Percentiles rank a stretch among this genome's conserved stretches.
Evolutionary conservation across 2,888 invertebrate species (phyloP).

Genomic region (Tillus elongatus): DNA sequence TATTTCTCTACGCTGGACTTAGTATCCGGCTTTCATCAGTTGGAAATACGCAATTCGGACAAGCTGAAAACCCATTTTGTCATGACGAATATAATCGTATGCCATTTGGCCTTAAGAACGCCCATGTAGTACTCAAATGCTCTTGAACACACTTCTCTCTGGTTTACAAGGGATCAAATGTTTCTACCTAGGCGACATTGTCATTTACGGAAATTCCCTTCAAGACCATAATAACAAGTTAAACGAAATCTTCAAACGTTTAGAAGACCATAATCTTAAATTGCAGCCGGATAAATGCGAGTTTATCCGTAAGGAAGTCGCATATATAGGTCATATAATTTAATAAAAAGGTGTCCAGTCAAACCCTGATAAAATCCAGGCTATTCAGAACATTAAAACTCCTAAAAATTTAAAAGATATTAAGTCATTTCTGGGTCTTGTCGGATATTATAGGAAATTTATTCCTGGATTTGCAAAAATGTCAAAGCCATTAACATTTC

Average conservation of each 20-base stretch:
- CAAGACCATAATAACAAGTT: constrained; percentile 22
- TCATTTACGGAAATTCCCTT: constrained; percentile 25
- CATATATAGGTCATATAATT: constrained; percentile 30
- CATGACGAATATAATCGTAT: constrained; percentile 24
- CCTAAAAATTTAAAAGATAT: constrained; percentile 15
- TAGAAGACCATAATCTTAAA: constrained; percentile 14
- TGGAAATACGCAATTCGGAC: constrained; percentile 15
- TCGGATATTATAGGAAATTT: constrained; percentile 35
- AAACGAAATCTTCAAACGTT: constrained; percentile 14
- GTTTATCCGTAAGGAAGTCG: constrained; percentile 22
- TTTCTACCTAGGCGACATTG: constrained; percentile 34
- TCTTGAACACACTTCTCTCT: constrained; percentile 26
- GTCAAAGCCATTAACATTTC: constrained; percentile 25
- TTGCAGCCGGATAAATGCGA: constrained; percentile 19
- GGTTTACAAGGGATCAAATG: constrained; percentile 24
- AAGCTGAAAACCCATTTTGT: constrained; percentile 18
- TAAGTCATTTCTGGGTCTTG: constrained; percentile 31
- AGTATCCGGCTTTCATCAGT: constrained; percentile 18
- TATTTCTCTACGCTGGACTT: constrained; percentile 20
- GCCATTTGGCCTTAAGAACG: constrained; percentile 27
- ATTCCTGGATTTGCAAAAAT: constrained; percentile 30
- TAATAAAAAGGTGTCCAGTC: constrained; percentile 21
- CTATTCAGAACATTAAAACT: constrained; percentile 11
- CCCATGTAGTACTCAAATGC: constrained; percentile 27
- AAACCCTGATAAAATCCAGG: constrained; percentile 23